A percentile compares a stretch with the other conserved stretches of the same genome.
phyloP scores from a whole-genome alignment of 2,888 invertebrate species.

The Leptinotarsa juncta region DNA sequence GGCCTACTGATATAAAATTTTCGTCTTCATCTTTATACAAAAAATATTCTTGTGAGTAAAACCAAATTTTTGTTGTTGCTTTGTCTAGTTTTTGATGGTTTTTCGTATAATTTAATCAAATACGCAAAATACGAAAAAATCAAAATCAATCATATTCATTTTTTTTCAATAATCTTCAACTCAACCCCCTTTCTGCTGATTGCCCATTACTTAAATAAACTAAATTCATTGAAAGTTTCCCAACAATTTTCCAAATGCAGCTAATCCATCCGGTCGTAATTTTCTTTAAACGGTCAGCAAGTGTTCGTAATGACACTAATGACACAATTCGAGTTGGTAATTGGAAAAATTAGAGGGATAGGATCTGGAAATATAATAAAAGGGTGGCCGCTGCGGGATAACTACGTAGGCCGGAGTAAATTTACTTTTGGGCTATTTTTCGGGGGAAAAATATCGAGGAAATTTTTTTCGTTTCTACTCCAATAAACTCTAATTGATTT shows the following conservation, averaged over 20 bases:
- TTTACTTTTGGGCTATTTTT: slow-evolving; percentile 9
- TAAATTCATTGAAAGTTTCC: slow-evolving; percentile 35
- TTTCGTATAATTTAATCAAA: too few species aligned
- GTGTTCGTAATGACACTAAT: slow-evolving; percentile 60
- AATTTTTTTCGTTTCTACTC: background rate
- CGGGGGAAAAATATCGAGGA: background rate
- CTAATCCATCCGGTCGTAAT: slow-evolving; percentile 48
- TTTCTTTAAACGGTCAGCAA: slow-evolving; percentile 57
- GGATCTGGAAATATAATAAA: slow-evolving; percentile 37
- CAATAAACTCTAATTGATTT: background rate
- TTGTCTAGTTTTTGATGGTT: too few species aligned
- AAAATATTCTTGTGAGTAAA: too few species aligned
- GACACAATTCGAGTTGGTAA: slow-evolving; percentile 57
- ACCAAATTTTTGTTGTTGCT: too few species aligned
- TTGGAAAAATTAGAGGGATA: slow-evolving; percentile 53
- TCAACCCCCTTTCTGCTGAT: too few species aligned
- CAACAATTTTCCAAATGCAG: slow-evolving; percentile 42
- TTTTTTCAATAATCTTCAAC: too few species aligned
- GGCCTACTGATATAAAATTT: too few species aligned
- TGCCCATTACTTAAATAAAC: slow-evolving; percentile 28
- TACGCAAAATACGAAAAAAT: too few species aligned
- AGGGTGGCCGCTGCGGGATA: slow-evolving; percentile 15
- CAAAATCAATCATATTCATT: too few species aligned
- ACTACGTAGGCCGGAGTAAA: background rate
- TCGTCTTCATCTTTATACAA: too few species aligned